Conservation (phyloP, 1,140 invertebrate species). For the Kradibia gibbosae region DNA sequence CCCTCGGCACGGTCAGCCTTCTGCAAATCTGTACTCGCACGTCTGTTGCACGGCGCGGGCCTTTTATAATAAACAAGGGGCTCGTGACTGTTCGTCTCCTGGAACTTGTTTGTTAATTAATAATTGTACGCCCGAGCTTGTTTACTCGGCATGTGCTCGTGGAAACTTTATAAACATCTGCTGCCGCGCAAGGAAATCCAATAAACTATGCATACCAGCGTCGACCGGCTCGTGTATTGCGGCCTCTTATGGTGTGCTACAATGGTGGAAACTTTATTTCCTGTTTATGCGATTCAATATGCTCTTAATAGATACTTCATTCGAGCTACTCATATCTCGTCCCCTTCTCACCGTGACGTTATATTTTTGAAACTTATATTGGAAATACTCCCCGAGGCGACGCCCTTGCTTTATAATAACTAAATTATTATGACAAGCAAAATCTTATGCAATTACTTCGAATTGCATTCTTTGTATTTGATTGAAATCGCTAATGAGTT, state of each 20-base stretch:
- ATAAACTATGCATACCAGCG: neutral
- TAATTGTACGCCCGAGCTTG: neutral
- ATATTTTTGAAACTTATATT: too few species aligned
- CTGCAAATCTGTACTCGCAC: neutral
- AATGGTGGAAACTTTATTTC: neutral
- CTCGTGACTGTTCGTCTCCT: neutral
- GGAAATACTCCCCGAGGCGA: too few species aligned
- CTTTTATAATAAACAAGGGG: neutral
- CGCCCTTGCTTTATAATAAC: too few species aligned
- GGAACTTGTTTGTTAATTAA: neutral
- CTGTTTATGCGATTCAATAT: neutral
- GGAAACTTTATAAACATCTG: slow-evolving; percentile 27
- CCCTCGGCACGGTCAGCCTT: neutral
- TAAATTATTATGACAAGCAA: neutral
- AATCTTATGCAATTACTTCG: neutral
- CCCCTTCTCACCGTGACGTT: too few species aligned
- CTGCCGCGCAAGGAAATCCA: neutral
- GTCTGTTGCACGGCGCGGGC: neutral
- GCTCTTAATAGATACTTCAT: too few species aligned
- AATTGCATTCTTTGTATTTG: neutral
- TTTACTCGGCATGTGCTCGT: neutral
- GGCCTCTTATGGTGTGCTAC: neutral
- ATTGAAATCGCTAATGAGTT: neutral
- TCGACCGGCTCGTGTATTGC: neutral
- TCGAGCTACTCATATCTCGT: too few species aligned